These are phyloP conservation scores for Pilophorus perplexus DNA, from an alignment of 2,888 invertebrate species.

Conservation along the genomic window DNA sequence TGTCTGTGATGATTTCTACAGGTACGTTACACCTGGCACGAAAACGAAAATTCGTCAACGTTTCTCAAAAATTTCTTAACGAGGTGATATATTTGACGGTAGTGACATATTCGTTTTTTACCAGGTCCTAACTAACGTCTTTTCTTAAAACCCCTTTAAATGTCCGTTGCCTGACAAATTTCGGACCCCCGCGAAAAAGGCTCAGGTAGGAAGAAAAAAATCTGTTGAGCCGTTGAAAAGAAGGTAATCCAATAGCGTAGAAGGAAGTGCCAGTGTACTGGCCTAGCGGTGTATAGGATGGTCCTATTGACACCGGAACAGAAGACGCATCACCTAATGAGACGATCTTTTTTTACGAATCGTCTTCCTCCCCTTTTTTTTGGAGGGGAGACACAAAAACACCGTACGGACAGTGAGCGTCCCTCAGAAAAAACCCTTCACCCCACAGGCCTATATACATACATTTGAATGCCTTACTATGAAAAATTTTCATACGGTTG, in stretches of 20 bases:
- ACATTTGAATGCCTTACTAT: conserved; percentile 45
- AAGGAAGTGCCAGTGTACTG: neutral
- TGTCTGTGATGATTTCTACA: too few relatives aligned
- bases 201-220: neutral
- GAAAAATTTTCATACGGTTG: conserved; percentile 46
- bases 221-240: neutral
- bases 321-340: conserved; percentile 31
- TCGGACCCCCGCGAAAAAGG: neutral
- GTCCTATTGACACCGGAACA: conserved; percentile 34
- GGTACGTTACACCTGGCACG: too few relatives aligned
- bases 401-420: conserved; percentile 1
- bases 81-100: too few relatives aligned
- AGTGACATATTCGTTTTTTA: too few relatives aligned
- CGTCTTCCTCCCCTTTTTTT: neutral
- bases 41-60: too few relatives aligned
- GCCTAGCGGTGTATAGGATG: neutral
- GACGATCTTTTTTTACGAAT: conserved; percentile 1
- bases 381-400: conserved; percentile 13
- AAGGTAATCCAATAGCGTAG: neutral
- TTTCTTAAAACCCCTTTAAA: too few relatives aligned
- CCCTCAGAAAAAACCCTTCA: conserved; percentile 17
- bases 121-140: too few relatives aligned
- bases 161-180: conserved; percentile 13
- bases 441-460: conserved; percentile 44
- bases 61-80: too few relatives aligned